A percentile compares a stretch with the other conserved stretches of the same genome.
These are phyloP conservation scores for Naja naja DNA, from an alignment of 2,113 vertebrate species.

Conservation along the genomic window DNA sequence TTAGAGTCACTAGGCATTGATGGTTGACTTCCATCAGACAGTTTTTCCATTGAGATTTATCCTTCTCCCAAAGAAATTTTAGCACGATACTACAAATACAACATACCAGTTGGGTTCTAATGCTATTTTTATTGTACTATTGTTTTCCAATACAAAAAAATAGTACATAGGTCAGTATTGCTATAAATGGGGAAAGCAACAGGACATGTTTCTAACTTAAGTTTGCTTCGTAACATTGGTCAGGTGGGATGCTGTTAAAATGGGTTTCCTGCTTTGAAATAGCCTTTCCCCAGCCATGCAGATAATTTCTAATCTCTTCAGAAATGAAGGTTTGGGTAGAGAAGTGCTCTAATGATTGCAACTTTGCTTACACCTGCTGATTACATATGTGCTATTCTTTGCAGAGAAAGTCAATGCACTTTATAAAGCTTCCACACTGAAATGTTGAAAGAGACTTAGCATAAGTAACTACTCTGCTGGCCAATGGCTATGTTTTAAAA, in stretches of 20 bases:
- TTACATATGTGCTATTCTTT: background rate
- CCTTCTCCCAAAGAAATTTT: background rate
- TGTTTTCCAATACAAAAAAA: background rate
- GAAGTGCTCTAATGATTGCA: background rate
- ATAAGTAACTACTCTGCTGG: background rate
- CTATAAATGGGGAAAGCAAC: background rate
- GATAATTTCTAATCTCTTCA: slow-evolving; percentile 9
- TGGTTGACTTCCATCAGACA: background rate
- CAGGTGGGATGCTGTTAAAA: background rate
- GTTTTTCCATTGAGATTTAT: background rate
- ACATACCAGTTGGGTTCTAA: background rate
- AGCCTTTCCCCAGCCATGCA: slow-evolving; percentile 7
- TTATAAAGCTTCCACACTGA: background rate
- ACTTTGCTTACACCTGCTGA: background rate
- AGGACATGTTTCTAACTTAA: background rate
- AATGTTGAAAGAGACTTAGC: background rate
- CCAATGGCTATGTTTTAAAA: background rate
- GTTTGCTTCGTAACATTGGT: background rate
- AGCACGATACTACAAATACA: background rate
- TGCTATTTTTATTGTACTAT: background rate
- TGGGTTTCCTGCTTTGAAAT: slow-evolving; percentile 2
- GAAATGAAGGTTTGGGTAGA: background rate
- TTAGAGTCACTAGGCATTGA: background rate
- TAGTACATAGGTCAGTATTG: background rate
- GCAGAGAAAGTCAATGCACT: background rate